Conservation (phyloP, 2,113 vertebrate genomes). For the Rhagologus leucostigma region DNA sequence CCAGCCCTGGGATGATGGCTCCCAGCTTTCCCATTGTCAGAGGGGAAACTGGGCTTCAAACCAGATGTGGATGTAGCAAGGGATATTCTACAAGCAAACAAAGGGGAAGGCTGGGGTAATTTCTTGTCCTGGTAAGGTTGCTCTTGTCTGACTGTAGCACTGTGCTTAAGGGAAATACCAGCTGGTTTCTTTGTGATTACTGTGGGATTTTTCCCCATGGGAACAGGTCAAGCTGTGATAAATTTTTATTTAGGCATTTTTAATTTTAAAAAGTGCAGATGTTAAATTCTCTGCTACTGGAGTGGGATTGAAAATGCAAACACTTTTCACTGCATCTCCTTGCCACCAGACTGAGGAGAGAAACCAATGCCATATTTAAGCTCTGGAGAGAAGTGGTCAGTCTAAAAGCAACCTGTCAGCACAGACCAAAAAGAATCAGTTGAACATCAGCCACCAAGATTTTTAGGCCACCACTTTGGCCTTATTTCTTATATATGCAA, state of each 20-base stretch:
- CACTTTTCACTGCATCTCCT: fast-evolving
- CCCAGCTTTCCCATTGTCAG: neutral
- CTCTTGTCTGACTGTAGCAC: neutral
- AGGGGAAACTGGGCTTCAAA: neutral
- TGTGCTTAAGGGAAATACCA: neutral
- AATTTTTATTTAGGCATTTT: neutral
- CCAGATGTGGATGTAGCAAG: fast-evolving
- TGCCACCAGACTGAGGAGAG: neutral
- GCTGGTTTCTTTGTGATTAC: neutral
- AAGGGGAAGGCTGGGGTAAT: neutral
- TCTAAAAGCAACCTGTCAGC: neutral
- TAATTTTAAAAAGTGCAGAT: neutral
- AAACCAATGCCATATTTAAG: neutral
- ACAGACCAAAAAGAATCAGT: neutral
- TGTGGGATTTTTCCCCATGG: neutral
- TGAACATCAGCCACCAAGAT: neutral
- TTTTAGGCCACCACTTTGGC: neutral
- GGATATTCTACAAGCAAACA: neutral
- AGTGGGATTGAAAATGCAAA: neutral
- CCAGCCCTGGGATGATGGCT: neutral
- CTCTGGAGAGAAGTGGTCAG: neutral
- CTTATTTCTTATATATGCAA: neutral
- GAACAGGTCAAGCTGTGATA: neutral
- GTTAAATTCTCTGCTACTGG: neutral
- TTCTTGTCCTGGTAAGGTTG: neutral